Conservation (phyloP, 2,113 vertebrate species). For the human (Homo sapiens) region DNA sequence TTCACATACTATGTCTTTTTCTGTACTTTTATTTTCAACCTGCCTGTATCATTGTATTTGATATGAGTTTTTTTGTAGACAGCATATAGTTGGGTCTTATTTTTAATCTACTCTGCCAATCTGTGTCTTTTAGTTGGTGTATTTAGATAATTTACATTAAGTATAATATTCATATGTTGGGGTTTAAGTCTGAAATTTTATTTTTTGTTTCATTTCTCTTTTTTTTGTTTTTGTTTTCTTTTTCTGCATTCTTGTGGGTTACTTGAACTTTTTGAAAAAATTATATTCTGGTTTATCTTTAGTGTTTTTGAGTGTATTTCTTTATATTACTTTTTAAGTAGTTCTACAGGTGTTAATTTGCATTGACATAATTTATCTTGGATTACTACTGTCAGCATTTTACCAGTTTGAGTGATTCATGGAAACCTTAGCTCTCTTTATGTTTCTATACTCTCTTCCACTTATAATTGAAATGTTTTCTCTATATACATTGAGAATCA, state of each 20-base stretch:
- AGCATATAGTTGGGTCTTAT: background rate
- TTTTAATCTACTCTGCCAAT: background rate
- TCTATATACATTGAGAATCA: background rate
- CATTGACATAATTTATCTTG: background rate
- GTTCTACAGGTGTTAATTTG: background rate
- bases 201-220: background rate
- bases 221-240: background rate
- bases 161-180: background rate
- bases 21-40: background rate
- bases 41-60: background rate
- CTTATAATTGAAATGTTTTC: background rate
- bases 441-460: background rate
- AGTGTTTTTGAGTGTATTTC: background rate
- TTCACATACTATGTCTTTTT: background rate
- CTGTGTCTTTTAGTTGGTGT: background rate
- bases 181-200: background rate
- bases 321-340: background rate
- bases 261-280: background rate
- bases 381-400: background rate
- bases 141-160: conserved; percentile 17
- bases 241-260: background rate
- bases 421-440: background rate
- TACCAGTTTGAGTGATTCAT: background rate
- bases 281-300: background rate
- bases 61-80: background rate